Evolutionary conservation across 1,140 invertebrate species (phyloP).

Genomic region (Ceratoteleas bidentatus): DNA sequence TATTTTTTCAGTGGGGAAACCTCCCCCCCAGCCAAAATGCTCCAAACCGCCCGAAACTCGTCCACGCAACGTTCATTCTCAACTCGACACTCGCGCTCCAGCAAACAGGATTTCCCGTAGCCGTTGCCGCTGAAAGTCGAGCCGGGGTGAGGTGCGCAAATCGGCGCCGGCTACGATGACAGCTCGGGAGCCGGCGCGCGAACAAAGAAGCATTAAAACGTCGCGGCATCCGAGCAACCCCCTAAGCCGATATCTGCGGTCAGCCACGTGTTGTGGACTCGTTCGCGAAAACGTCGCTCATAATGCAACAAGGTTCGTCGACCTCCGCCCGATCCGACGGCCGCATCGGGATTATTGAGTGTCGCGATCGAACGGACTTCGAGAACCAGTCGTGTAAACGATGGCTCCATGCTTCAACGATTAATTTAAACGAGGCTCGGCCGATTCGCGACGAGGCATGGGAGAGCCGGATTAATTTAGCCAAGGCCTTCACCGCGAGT

Average conservation of each 20-base stretch:
- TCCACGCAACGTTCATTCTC: too few species aligned
- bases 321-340: slow-evolving; percentile 53
- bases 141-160: slow-evolving; percentile 6
- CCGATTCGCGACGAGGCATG: slow-evolving; percentile 46
- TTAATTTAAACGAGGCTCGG: slow-evolving; percentile 62
- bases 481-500: slow-evolving; percentile 32
- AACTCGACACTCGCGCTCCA: too few species aligned
- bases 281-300: slow-evolving; percentile 58
- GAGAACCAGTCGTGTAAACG: slow-evolving; percentile 67
- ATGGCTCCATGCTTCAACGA: slow-evolving; percentile 59
- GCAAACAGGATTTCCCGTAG: too few species aligned
- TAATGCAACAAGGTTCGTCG: slow-evolving; percentile 63
- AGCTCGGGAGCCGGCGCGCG: slow-evolving; percentile 31
- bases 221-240: slow-evolving; percentile 56
- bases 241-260: slow-evolving; percentile 65
- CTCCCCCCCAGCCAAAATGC: too few species aligned
- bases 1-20: too few species aligned
- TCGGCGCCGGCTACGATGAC: slow-evolving; percentile 27
- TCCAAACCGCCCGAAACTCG: too few species aligned
- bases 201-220: slow-evolving; percentile 66
- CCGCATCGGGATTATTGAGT: slow-evolving; percentile 65
- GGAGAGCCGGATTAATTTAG: slow-evolving; percentile 61
- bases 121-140: background rate
- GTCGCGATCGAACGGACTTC: slow-evolving; percentile 62
- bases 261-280: slow-evolving; percentile 59